These are phyloP conservation scores for Hyppa rectilinea DNA, from an alignment of 2,888 invertebrate genomes.

Conservation along the genomic window DNA sequence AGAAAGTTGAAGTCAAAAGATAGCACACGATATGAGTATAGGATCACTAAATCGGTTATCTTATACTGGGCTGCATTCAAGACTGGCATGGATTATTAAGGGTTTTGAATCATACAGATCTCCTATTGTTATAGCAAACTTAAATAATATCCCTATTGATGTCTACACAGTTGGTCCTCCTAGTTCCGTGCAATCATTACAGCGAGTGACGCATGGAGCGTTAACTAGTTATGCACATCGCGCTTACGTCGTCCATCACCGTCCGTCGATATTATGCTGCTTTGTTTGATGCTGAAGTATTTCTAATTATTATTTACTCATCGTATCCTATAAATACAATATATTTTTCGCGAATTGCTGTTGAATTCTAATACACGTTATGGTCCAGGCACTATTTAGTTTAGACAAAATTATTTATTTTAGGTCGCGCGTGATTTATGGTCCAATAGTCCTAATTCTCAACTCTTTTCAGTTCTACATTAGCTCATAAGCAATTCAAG, in stretches of 20 bases:
- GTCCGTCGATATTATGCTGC: slow-evolving; percentile 43
- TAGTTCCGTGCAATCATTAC: slow-evolving; percentile 62
- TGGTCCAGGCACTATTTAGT: not conserved
- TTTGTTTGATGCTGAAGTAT: slow-evolving; percentile 38
- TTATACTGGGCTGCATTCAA: not conserved
- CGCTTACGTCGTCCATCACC: slow-evolving; percentile 62
- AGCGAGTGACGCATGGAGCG: slow-evolving; percentile 55
- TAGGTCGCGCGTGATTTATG: not conserved
- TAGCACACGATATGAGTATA: too few species aligned
- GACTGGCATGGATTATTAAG: not conserved
- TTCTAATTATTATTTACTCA: slow-evolving; percentile 47
- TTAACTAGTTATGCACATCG: slow-evolving; percentile 59
- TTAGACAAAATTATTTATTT: not conserved
- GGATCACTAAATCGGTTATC: not conserved
- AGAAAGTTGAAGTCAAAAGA: too few species aligned
- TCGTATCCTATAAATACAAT: not conserved
- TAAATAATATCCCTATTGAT: not conserved
- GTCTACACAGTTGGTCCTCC: slow-evolving; percentile 16
- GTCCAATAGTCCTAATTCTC: not conserved
- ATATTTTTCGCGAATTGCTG: not conserved
- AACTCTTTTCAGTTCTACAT: too few species aligned
- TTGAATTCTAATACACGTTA: not conserved
- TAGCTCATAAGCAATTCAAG: too few species aligned
- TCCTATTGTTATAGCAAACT: not conserved
- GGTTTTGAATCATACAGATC: not conserved